Evolutionary conservation across 1,140 invertebrate genomes (phyloP).

Genomic region (Copidosoma floridanum): DNA sequence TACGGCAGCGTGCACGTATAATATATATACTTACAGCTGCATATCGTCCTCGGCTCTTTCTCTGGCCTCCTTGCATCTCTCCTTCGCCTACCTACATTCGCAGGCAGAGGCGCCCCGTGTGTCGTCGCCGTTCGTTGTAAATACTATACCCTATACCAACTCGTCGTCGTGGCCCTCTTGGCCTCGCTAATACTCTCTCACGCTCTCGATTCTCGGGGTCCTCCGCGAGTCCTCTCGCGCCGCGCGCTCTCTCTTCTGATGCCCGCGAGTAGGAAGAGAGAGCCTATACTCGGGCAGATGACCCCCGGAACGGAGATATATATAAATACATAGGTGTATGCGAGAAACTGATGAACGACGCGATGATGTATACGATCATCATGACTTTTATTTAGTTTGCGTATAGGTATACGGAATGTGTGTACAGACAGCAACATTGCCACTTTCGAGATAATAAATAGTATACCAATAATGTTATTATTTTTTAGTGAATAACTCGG

Average conservation of each 20-base stretch:
- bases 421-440: too few relatives aligned
- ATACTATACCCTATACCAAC: too few relatives aligned
- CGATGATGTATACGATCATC: too few relatives aligned
- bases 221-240: too few relatives aligned
- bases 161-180: constrained; percentile 2
- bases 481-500: too few relatives aligned
- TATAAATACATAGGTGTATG: background rate
- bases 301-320: constrained; percentile 13
- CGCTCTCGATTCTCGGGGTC: constrained; percentile 13
- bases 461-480: too few relatives aligned
- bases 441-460: too few relatives aligned
- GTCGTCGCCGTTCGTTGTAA: background rate
- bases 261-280: too few relatives aligned
- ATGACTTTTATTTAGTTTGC: too few relatives aligned
- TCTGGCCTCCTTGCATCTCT: constrained; percentile 6
- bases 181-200: constrained; percentile 22
- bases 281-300: background rate
- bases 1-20: too few relatives aligned
- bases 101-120: constrained; percentile 16
- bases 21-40: background rate
- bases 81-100: constrained; percentile 28
- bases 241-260: too few relatives aligned
- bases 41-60: background rate
- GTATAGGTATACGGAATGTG: too few relatives aligned
- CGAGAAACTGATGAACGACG: background rate